phyloP scores from a whole-genome alignment of 2,797 vertebrate genomes.

The Taeniopygia guttata region DNA sequence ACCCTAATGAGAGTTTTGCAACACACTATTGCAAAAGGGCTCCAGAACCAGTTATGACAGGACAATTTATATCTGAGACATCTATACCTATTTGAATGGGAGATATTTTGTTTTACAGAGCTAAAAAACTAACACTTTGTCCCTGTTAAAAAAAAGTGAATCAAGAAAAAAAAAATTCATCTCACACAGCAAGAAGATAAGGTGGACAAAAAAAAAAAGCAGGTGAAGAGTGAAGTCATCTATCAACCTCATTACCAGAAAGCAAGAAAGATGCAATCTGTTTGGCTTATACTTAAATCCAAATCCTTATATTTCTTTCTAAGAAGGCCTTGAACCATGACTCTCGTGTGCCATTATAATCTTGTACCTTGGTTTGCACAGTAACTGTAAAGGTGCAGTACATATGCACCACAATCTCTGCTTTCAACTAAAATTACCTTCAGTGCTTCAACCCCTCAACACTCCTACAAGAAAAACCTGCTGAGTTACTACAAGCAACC shows the following conservation, averaged over 20 bases:
- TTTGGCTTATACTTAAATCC: not conserved
- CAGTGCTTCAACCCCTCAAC: not conserved
- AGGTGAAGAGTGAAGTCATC: not conserved
- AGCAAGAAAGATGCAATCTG: not conserved
- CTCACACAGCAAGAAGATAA: not conserved
- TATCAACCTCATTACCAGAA: not conserved
- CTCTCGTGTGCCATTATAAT: not conserved
- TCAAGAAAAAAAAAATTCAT: not conserved
- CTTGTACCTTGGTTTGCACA: not conserved
- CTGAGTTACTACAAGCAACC: not conserved
- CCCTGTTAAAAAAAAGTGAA: not conserved
- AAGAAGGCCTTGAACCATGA: not conserved
- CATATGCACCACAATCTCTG: rapidly evolving
- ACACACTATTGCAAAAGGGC: not conserved
- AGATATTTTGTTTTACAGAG: not conserved
- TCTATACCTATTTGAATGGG: not conserved
- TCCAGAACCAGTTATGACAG: not conserved
- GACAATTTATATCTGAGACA: not conserved
- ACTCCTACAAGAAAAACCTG: not conserved
- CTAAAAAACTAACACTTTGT: not conserved
- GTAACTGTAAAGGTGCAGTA: not conserved
- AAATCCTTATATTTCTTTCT: not conserved
- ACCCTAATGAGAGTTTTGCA: not conserved
- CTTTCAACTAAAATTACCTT: not conserved
- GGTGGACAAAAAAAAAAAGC: not conserved